Percentiles rank a stretch among this genome's conserved stretches.
Evolutionary conservation across 2,113 vertebrate genomes (phyloP).

Genomic region (Struthio camelus): DNA sequence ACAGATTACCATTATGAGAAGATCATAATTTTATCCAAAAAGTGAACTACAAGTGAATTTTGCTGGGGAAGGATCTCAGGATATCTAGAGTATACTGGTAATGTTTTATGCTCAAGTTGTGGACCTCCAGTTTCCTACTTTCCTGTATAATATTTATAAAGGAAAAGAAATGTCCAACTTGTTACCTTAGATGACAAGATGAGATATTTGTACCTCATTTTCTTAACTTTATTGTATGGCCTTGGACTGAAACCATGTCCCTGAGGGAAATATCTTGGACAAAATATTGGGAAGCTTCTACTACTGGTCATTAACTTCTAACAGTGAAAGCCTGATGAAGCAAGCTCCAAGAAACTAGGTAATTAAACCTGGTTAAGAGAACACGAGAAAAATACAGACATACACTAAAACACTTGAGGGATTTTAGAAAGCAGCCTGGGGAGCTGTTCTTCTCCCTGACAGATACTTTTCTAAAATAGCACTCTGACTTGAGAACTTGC

Average conservation of each 20-base stretch:
- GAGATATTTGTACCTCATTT: not conserved
- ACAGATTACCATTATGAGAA: not conserved
- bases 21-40: not conserved
- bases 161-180: not conserved
- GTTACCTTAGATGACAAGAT: not conserved
- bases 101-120: not conserved
- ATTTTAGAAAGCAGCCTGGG: not conserved
- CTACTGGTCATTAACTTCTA: not conserved
- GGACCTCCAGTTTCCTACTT: rapidly evolving
- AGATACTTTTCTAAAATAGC: not conserved
- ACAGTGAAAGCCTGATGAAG: not conserved
- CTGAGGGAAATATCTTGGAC: not conserved
- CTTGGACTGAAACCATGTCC: rapidly evolving
- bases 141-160: not conserved
- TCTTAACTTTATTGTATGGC: not conserved
- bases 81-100: not conserved
- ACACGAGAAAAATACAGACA: not conserved
- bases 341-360: not conserved
- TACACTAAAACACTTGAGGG: not conserved
- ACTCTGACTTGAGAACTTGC: not conserved
- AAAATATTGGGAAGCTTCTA: not conserved
- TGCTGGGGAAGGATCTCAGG: not conserved
- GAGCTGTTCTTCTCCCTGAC: not conserved
- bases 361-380: not conserved
- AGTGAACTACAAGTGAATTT: not conserved